These are phyloP conservation scores for Chrysemys picta DNA, from an alignment of 2,113 vertebrate species.

Conservation along the genomic window DNA sequence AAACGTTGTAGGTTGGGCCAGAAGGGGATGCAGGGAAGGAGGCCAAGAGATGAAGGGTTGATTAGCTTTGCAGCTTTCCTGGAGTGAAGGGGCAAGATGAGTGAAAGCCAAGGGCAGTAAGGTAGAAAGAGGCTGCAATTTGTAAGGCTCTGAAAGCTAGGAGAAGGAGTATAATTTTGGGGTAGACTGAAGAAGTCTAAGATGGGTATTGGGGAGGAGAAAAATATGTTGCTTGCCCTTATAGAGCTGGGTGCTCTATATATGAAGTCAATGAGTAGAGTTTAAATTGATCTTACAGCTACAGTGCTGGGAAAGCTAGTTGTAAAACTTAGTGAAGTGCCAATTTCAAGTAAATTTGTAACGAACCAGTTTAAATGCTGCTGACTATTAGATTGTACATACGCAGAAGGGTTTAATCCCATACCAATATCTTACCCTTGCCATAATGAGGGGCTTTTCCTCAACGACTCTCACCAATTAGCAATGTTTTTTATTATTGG, in stretches of 20 bases:
- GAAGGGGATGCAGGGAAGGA: background rate
- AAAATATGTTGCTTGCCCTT: background rate
- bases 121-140: background rate
- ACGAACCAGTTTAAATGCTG: background rate
- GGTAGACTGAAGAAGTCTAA: background rate
- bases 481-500: background rate
- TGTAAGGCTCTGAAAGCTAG: background rate
- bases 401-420: background rate
- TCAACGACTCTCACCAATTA: background rate
- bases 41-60: background rate
- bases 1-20: background rate
- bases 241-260: background rate
- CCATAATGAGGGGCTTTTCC: background rate
- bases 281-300: background rate
- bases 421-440: background rate
- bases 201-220: rapidly evolving
- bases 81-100: background rate
- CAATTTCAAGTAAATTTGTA: background rate
- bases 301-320: rapidly evolving
- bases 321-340: background rate
- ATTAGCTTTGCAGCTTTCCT: background rate
- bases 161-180: background rate
- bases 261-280: background rate
- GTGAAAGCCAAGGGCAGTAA: background rate
- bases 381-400: background rate